Evolutionary conservation across 2,113 vertebrate genomes (phyloP), one percentile per base, ranked within the genome.

Genomic region (Alaudala cheleensis): DNA sequence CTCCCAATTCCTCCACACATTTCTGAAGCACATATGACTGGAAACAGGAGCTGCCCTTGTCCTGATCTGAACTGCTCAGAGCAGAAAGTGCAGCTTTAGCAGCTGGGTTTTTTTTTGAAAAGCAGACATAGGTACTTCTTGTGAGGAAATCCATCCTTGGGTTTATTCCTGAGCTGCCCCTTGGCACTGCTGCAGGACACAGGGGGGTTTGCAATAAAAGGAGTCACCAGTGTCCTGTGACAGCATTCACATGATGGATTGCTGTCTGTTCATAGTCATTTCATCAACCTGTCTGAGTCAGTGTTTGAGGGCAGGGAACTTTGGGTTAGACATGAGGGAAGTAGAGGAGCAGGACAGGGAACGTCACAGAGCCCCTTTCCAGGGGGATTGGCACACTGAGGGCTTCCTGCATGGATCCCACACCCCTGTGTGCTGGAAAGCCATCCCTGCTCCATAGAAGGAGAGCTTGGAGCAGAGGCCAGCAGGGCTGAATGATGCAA

Each of bases 191-290:
- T 64, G 34, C 70, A 49, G 49, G 57, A 40, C 20, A 2, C 8
- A 5, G 25, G 7, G 34, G 8, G 17, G 6, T 86, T 66, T 87
- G 69, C 81, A 53, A 49, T 61, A 12, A 0, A 26, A 33, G 39
- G 65, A 90, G 92, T 92, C 91, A 73, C 81, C 50, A 91, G 58
- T 37, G 47, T 12, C 39, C 62, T 66, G 51, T 95, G 95, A 93
- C 67, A 50, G 26, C 22, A 0, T 49, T 45, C 92, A 66, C 79
- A 70, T 88, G 93, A 69, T 49, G 9, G n/a, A 2, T 17, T n/a
- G 26, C 93, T 47, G 22, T 31, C 47, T 8, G 5, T 34, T 28
- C 74, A 23, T 60, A 2, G 34, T 5, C 6, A 26, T 66, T 80
- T 53, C 71, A 33, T 2, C 70, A 93, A 88, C 85, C 78, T 73